Evolutionary conservation across 2,113 vertebrate species (phyloP).

Genomic region (Morone saxatilis): DNA sequence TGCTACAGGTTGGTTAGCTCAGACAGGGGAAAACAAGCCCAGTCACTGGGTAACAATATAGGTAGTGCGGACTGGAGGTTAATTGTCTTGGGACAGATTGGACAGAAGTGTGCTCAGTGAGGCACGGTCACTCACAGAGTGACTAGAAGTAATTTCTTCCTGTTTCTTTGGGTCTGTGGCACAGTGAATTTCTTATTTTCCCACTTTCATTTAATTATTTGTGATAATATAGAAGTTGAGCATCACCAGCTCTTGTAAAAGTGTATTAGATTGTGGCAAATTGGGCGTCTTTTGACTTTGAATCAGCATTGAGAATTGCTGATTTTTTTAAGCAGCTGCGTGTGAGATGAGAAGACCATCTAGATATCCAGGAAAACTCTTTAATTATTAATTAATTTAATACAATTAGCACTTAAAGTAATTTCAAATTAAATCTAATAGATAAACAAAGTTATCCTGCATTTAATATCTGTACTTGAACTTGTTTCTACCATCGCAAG

Average conservation of each 20-base stretch:
- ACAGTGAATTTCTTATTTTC: not conserved
- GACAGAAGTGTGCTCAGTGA: not conserved
- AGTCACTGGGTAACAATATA: not conserved
- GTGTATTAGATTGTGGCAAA: not conserved
- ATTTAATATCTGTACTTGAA: not conserved
- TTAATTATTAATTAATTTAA: not conserved
- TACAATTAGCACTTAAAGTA: slow-evolving; percentile 1
- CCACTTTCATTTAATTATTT: not conserved
- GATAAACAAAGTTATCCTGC: not conserved
- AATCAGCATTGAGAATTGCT: not conserved
- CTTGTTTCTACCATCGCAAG: slow-evolving; percentile 1
- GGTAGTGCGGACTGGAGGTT: not conserved
- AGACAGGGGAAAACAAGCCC: slow-evolving; percentile 17
- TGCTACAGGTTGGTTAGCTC: slow-evolving; percentile 12
- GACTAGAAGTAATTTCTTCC: not conserved
- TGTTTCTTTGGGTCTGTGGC: not conserved
- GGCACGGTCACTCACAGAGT: no score
- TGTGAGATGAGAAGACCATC: not conserved
- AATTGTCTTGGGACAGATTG: slow-evolving; percentile 25
- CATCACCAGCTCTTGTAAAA: slow-evolving; percentile 2
- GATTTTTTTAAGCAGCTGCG: not conserved
- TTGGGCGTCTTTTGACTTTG: not conserved
- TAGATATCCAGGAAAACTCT: not conserved
- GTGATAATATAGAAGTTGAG: not conserved
- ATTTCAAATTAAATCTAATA: not conserved